phyloP scores from a whole-genome alignment of 2,888 invertebrate genomes.

The Xanthia togata region DNA sequence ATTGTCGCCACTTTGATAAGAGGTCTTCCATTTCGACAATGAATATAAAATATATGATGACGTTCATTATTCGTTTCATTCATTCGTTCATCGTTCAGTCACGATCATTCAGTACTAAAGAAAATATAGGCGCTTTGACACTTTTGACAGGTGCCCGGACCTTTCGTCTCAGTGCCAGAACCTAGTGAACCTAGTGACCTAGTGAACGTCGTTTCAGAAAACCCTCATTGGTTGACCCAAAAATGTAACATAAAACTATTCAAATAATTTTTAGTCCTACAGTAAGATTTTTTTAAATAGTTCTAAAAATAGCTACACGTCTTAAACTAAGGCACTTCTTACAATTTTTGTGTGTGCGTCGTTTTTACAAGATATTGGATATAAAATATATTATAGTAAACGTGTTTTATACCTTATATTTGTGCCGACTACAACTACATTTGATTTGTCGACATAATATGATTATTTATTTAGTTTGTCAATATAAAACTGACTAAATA shows the following conservation, averaged over 20 bases:
- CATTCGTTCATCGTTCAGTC: background rate
- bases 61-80: background rate
- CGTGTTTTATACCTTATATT: conserved; percentile 40
- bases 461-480: background rate
- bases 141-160: background rate
- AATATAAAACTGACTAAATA: background rate
- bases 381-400: conserved; percentile 63
- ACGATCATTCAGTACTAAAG: background rate
- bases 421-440: conserved; percentile 44
- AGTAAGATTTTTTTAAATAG: conserved; percentile 62
- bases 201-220: background rate
- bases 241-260: conserved; percentile 17
- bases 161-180: background rate
- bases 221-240: conserved; percentile 2
- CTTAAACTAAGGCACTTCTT: conserved; percentile 77
- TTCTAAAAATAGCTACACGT: conserved; percentile 69
- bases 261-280: conserved; percentile 39
- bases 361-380: conserved; percentile 61
- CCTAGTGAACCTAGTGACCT: too few species aligned
- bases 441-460: conserved; percentile 37
- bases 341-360: conserved; percentile 71
- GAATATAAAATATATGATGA: background rate
- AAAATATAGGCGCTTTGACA: background rate
- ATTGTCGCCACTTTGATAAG: background rate
- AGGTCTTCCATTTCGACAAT: background rate